phyloP scores from a whole-genome alignment of 2,797 vertebrate genomes.

The Gambelia wislizenii region DNA sequence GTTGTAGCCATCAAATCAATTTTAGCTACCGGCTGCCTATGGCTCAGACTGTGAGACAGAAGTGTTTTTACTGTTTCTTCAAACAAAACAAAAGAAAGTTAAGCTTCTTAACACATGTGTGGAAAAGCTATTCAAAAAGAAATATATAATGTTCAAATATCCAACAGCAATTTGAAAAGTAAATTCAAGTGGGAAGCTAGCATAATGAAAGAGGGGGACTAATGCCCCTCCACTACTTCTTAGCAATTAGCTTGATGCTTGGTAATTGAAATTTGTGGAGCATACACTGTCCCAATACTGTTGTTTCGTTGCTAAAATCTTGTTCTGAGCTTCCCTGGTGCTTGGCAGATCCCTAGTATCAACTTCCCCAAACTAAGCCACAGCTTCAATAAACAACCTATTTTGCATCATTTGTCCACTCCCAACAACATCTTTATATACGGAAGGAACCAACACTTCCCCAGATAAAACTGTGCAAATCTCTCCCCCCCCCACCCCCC shows the following conservation, averaged over 20 bases:
- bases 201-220: neutral
- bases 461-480: neutral
- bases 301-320: neutral
- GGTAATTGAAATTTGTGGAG: neutral
- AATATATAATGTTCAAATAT: neutral
- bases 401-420: neutral
- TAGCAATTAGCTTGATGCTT: neutral
- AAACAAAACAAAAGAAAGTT: neutral
- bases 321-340: neutral
- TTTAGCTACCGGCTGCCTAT: neutral
- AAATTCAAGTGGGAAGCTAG: neutral
- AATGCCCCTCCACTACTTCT: neutral
- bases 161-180: neutral
- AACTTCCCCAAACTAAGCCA: neutral
- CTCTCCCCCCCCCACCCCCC: too few relatives aligned
- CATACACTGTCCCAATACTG: neutral
- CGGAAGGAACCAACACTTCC: neutral
- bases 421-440: neutral
- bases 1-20: neutral
- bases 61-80: neutral
- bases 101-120: neutral
- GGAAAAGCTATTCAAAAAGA: neutral
- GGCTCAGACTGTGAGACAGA: neutral
- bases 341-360: neutral
- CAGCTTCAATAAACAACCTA: neutral